A percentile compares a stretch with the other conserved stretches of the same genome.
Evolutionary conservation across 2,888 invertebrate species (phyloP).

Genomic region (Carabus problematicus): DNA sequence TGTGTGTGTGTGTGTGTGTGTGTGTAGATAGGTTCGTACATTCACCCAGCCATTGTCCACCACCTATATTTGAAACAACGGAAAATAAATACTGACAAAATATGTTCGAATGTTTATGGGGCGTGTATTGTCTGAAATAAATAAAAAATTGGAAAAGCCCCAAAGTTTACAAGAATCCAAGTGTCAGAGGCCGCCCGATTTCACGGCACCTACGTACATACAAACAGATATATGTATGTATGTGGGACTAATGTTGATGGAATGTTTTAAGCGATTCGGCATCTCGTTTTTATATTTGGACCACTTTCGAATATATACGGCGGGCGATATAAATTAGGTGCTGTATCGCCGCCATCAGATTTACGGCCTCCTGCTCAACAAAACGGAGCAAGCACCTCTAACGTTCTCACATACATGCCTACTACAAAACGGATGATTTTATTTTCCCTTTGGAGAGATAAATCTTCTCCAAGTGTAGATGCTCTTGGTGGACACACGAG

Average conservation of each 20-base stretch:
- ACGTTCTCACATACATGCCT: neutral
- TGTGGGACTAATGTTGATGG: neutral
- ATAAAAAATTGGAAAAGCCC: conserved; percentile 40
- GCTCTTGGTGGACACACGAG: neutral
- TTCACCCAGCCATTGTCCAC: too few species aligned
- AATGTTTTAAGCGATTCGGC: conserved; percentile 3
- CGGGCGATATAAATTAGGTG: conserved; percentile 29
- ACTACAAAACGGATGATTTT: conserved; percentile 34
- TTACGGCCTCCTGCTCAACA: conserved; percentile 20
- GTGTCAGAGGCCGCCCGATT: too few species aligned
- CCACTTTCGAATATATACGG: conserved; percentile 24
- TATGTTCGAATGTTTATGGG: conserved; percentile 4
- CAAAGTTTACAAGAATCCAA: conserved; percentile 35
- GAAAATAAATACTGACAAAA: neutral
- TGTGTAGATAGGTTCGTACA: too few species aligned
- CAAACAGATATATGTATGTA: too few species aligned
- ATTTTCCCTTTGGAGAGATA: conserved; percentile 29
- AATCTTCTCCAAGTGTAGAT: conserved; percentile 24
- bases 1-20: too few species aligned
- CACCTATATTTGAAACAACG: too few species aligned
- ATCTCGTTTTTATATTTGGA: conserved; percentile 28
- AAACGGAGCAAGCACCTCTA: conserved; percentile 12
- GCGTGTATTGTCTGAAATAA: conserved; percentile 29
- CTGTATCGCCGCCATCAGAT: conserved; percentile 21
- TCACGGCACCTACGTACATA: too few species aligned